Conservation (phyloP, 2,113 vertebrate genomes). For the Bubo bubo region DNA sequence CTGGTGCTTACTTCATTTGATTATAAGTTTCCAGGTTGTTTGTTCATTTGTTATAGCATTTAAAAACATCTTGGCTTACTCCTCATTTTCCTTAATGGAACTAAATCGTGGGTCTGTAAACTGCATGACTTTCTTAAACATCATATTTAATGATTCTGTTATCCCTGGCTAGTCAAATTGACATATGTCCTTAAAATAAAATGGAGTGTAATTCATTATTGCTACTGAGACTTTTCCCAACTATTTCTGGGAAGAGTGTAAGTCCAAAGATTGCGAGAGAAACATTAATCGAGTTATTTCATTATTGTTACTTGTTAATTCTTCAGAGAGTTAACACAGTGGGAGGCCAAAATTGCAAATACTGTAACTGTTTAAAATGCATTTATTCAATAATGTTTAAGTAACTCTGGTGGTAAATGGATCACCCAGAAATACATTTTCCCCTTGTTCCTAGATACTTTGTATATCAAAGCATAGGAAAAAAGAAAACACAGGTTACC, state of each 20-base stretch:
- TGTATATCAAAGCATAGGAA: background rate
- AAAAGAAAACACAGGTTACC: background rate
- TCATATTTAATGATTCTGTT: background rate
- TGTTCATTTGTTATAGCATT: background rate
- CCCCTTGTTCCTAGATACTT: background rate
- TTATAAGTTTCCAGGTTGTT: background rate
- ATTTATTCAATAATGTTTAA: background rate
- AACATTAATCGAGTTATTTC: background rate
- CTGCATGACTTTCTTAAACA: background rate
- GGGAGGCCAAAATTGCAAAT: background rate
- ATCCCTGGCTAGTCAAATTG: background rate
- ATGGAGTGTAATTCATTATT: background rate
- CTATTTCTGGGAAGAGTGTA: background rate
- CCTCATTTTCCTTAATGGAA: background rate
- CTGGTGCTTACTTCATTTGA: background rate
- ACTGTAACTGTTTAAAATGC: background rate
- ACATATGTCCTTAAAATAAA: background rate
- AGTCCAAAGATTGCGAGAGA: background rate
- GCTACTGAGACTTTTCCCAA: background rate
- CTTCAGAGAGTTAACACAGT: background rate
- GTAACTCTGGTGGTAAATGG: background rate
- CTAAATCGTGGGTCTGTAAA: background rate
- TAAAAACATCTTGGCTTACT: background rate
- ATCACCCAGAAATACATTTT: background rate
- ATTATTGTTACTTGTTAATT: constrained; percentile 20